These are phyloP conservation scores for Pollicipes pollicipes DNA, from an alignment of 1,140 invertebrate species.

Conservation along the genomic window DNA sequence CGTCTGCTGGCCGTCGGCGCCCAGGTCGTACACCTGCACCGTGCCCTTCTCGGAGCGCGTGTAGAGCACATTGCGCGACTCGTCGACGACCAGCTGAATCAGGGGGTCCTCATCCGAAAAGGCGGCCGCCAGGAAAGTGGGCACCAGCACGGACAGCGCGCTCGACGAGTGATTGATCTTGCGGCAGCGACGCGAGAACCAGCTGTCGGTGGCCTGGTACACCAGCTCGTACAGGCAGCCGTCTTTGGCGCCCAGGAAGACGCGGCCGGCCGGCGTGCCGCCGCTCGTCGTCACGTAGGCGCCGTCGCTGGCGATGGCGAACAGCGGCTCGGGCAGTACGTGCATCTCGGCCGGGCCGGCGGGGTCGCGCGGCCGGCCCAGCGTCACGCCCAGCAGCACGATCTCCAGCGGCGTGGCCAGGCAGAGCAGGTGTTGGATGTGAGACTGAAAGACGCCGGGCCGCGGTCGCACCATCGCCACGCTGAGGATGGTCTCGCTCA, in stretches of 20 bases:
- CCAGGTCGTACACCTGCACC: conserved; percentile 62
- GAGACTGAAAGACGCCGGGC: conserved; percentile 63
- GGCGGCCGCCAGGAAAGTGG: conserved; percentile 66
- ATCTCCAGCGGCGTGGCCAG: conserved; percentile 86
- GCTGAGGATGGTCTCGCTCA: conserved; percentile 72
- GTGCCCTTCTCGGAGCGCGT: conserved; percentile 49
- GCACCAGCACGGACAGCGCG: conserved; percentile 67
- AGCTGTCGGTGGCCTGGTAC: conserved; percentile 55
- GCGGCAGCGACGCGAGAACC: conserved; percentile 87
- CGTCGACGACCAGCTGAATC: conserved; percentile 74
- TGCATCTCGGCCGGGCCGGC: conserved; percentile 56
- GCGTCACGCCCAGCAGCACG: conserved; percentile 62
- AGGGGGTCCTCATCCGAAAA: conserved; percentile 75
- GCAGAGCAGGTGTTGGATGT: conserved; percentile 80
- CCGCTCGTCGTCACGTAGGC: conserved; percentile 63
- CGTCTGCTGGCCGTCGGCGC: conserved; percentile 50
- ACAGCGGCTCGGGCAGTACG: conserved; percentile 80
- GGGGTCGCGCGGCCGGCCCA: conserved; percentile 32
- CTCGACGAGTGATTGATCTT: conserved; percentile 89
- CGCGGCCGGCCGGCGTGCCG: conserved; percentile 63
- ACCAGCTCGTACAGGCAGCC: conserved; percentile 86
- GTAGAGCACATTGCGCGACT: conserved; percentile 75
- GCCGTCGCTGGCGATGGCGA: conserved; percentile 80
- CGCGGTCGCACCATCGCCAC: conserved; percentile 82
- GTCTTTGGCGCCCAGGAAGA: conserved; percentile 89